These are phyloP conservation scores for Parnassius glacialis DNA, from an alignment of 2,888 invertebrate genomes.

Conservation along the genomic window DNA sequence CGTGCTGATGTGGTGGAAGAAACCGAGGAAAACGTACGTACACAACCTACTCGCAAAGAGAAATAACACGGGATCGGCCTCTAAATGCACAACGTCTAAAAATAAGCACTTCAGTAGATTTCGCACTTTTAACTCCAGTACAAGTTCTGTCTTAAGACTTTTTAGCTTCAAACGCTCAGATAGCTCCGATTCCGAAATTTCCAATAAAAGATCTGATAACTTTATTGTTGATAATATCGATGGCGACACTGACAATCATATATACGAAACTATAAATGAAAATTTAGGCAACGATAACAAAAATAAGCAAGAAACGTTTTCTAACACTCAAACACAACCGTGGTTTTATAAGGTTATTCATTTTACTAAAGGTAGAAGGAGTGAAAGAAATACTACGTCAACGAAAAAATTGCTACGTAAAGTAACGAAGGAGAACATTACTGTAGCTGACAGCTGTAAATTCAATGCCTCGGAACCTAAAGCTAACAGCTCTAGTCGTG, in stretches of 20 bases:
- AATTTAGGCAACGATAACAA: conserved; percentile 27
- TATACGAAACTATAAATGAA: conserved; percentile 29
- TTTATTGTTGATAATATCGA: background rate
- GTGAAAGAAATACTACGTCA: conserved; percentile 33
- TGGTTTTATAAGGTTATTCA: conserved; percentile 30
- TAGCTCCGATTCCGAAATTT: background rate
- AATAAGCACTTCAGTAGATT: conserved; percentile 33
- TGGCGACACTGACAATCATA: conserved; percentile 23
- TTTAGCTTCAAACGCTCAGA: conserved; percentile 30
- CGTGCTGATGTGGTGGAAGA: conserved; percentile 77
- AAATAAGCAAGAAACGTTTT: conserved; percentile 14
- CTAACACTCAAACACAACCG: conserved; percentile 7
- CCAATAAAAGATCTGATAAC: conserved; percentile 15
- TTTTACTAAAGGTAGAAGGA: conserved; percentile 29
- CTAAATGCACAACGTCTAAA: conserved; percentile 30
- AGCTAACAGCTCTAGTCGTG: conserved; percentile 13
- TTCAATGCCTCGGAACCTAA: background rate
- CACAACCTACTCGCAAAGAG: conserved; percentile 36
- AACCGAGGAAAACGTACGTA: conserved; percentile 78
- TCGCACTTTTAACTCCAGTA: conserved; percentile 23
- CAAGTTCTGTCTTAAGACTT: conserved; percentile 30
- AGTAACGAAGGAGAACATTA: conserved; percentile 63
- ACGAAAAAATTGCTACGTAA: conserved; percentile 51
- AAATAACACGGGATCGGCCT: conserved; percentile 3
- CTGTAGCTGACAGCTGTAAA: conserved; percentile 13